Percentiles rank a stretch among this genome's conserved stretches.
phyloP scores from a whole-genome alignment of 2,888 invertebrate genomes.

The Tetranychus truncatus region DNA sequence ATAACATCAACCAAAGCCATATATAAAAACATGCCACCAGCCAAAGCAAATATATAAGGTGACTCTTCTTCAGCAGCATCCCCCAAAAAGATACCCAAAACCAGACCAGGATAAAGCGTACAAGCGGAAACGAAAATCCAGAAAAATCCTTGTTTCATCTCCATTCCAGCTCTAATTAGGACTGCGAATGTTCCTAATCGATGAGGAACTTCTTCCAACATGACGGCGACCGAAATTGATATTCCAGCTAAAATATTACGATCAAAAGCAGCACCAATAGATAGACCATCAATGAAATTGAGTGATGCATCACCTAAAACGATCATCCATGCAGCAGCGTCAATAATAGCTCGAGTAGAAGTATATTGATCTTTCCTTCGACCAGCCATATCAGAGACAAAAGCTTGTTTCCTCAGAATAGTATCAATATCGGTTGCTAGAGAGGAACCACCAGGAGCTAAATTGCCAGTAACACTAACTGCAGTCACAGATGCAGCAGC shows the following conservation, averaged over 20 bases:
- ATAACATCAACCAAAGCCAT: conserved; percentile 24
- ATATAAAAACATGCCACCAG: conserved; percentile 23
- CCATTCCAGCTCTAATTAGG: conserved; percentile 22
- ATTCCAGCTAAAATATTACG: conserved; percentile 23
- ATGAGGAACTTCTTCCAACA: conserved; percentile 23
- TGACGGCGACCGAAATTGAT: conserved; percentile 22
- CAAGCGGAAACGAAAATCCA: conserved; percentile 23
- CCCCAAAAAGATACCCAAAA: conserved; percentile 21
- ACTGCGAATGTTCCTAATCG: conserved; percentile 23
- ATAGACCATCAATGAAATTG: conserved; percentile 23
- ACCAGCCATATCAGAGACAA: conserved; percentile 19
- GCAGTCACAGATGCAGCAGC: not conserved
- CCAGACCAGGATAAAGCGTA: conserved; percentile 22
- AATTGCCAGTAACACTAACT: not conserved
- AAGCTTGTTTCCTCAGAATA: conserved; percentile 14
- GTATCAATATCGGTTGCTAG: not conserved
- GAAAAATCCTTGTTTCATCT: conserved; percentile 22
- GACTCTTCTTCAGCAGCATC: conserved; percentile 23
- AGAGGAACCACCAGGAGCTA: not conserved
- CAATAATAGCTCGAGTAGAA: conserved; percentile 12
- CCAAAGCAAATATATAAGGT: conserved; percentile 22
- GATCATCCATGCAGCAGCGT: conserved; percentile 24
- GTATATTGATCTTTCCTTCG: conserved; percentile 21
- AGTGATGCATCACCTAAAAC: conserved; percentile 23
- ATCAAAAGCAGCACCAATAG: conserved; percentile 23